phyloP scores from a whole-genome alignment of 30 jellyfish, hydroid and myxozoan species.

The Nemopilema nomurai region DNA sequence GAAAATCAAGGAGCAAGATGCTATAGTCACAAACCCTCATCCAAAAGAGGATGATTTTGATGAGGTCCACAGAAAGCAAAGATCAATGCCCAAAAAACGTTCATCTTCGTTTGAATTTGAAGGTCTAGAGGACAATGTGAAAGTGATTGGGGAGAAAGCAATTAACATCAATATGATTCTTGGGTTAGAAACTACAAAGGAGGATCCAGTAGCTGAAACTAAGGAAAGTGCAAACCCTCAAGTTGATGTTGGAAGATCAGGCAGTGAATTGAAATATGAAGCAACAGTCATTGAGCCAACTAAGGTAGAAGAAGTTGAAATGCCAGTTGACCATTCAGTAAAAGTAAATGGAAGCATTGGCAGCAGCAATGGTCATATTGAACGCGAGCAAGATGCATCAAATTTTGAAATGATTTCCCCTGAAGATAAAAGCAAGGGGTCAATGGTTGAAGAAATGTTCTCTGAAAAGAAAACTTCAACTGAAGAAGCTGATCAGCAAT shows the following conservation, averaged over 20 bases:
- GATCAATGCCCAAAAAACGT: constrained; percentile 60
- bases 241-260: not conserved
- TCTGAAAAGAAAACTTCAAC: not conserved
- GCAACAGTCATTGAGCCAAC: not conserved
- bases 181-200: constrained; percentile 58
- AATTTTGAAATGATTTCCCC: not conserved
- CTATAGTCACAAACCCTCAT: not conserved
- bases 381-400: not conserved
- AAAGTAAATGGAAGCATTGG: not conserved
- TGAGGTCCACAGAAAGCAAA: constrained; percentile 30
- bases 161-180: constrained; percentile 69
- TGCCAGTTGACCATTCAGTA: not conserved
- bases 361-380: not conserved
- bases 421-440: not conserved
- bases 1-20: not conserved
- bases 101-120: constrained; percentile 66
- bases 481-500: constrained; percentile 15
- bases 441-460: not conserved
- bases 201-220: constrained; percentile 57
- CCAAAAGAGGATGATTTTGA: constrained; percentile 19
- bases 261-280: not conserved
- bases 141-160: constrained; percentile 55
- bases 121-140: constrained; percentile 65
- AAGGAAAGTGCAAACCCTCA: not conserved
- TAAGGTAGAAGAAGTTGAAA: not conserved